A percentile compares a stretch with the other conserved stretches of the same genome.
These are phyloP conservation scores for human DNA, from an alignment of 2,113 vertebrate species.

Conservation along the genomic window DNA sequence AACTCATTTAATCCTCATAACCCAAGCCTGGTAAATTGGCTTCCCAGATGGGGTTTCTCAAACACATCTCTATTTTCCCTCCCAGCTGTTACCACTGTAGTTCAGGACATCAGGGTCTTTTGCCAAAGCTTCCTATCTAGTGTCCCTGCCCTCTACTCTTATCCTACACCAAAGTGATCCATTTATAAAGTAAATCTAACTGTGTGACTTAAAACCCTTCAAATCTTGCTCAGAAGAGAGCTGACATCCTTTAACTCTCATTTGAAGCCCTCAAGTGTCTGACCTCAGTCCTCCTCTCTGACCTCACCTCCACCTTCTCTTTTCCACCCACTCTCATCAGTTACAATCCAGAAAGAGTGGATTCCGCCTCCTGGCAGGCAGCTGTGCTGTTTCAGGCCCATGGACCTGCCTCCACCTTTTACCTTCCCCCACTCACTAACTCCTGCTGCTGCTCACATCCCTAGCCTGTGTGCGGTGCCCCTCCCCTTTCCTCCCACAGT, in stretches of 20 bases:
- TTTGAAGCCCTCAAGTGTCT: not conserved
- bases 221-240: not conserved
- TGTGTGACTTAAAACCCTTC: not conserved
- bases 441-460: not conserved
- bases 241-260: not conserved
- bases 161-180: not conserved
- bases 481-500: not conserved
- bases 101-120: not conserved
- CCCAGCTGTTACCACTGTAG: not conserved
- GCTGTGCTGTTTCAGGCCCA: not conserved
- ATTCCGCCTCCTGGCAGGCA: not conserved
- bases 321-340: not conserved
- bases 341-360: not conserved
- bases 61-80: not conserved
- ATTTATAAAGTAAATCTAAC: not conserved
- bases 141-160: not conserved
- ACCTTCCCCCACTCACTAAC: not conserved
- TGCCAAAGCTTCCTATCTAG: not conserved
- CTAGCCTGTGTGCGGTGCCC: fast-evolving
- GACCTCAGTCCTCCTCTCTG: not conserved
- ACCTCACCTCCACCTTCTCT: not conserved
- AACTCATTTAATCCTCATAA: not conserved
- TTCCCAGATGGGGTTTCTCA: not conserved
- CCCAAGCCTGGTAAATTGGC: not conserved
- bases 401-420: not conserved